Percentiles rank a stretch among this genome's conserved stretches.
These are phyloP conservation scores for Protophormia terraenovae DNA, from an alignment of 2,888 invertebrate species.

Conservation along the genomic window DNA sequence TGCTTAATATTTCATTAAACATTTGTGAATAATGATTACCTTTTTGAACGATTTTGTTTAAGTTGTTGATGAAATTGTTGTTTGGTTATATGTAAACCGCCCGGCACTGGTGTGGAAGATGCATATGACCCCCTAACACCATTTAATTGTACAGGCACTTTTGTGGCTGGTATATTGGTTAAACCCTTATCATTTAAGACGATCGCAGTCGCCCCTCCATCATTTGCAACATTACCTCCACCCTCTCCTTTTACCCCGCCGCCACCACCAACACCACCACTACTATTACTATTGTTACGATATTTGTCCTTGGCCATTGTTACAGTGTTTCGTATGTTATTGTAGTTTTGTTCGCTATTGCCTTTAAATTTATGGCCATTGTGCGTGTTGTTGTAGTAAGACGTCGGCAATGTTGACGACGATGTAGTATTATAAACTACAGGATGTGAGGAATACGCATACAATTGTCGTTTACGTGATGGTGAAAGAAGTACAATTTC, in stretches of 20 bases:
- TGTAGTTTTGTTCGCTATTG: slow-evolving; percentile 30
- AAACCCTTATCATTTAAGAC: slow-evolving; percentile 52
- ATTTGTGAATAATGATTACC: slow-evolving; percentile 75
- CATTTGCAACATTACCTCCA: not conserved
- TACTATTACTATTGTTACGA: slow-evolving; percentile 1
- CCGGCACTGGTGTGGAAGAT: slow-evolving; percentile 65
- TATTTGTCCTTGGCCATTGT: slow-evolving; percentile 64
- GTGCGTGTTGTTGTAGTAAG: slow-evolving; percentile 59
- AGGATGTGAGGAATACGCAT: slow-evolving; percentile 86
- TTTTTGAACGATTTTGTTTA: slow-evolving; percentile 74
- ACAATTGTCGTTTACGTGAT: slow-evolving; percentile 82
- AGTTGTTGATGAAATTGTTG: slow-evolving; percentile 77
- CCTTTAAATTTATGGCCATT: slow-evolving; percentile 52
- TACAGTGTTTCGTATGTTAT: slow-evolving; percentile 32
- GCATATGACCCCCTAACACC: slow-evolving; percentile 40
- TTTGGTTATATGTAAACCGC: slow-evolving; percentile 74
- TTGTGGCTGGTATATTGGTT: slow-evolving; percentile 1
- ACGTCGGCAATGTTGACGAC: slow-evolving; percentile 23
- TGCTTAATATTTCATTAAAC: too few species aligned
- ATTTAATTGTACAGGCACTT: slow-evolving; percentile 40
- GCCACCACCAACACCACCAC: not conserved
- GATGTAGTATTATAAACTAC: slow-evolving; percentile 72
- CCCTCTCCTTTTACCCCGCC: slow-evolving; percentile 5
- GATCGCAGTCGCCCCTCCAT: slow-evolving; percentile 26
- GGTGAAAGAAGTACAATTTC: slow-evolving; percentile 77